Evolutionary conservation across 2,888 invertebrate species (phyloP).

Genomic region (Rutpela maculata): DNA sequence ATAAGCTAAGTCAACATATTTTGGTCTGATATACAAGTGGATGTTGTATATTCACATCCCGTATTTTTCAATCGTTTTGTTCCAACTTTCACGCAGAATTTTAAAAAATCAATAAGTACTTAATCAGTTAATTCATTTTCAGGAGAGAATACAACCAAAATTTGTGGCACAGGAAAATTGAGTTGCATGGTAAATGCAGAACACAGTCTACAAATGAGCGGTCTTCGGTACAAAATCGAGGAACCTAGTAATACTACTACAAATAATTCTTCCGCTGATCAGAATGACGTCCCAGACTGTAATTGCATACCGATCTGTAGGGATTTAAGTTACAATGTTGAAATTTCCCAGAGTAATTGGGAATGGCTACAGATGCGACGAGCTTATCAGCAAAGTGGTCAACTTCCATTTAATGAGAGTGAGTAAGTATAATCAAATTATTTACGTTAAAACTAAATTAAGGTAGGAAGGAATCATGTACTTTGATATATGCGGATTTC

Average conservation of each 20-base stretch:
- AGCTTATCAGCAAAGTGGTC: conserved; percentile 39
- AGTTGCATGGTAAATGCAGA: conserved; percentile 75
- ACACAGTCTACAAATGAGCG: conserved; percentile 69
- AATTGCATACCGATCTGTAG: conserved; percentile 79
- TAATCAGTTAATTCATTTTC: conserved; percentile 32
- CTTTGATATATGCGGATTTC: too few relatives aligned
- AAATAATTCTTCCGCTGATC: conserved; percentile 9
- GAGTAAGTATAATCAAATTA: conserved; percentile 44
- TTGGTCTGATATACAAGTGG: too few relatives aligned
- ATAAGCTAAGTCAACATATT: too few relatives aligned
- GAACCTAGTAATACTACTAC: conserved; percentile 25
- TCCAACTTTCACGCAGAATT: too few relatives aligned
- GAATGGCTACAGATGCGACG: conserved; percentile 73
- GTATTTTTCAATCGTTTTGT: too few relatives aligned
- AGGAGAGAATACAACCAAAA: conserved; percentile 75
- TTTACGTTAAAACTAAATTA: too few relatives aligned
- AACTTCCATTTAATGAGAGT: conserved; percentile 33
- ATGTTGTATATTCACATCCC: too few relatives aligned
- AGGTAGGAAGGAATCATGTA: too few relatives aligned
- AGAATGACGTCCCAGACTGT: conserved; percentile 69
- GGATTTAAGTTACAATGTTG: conserved; percentile 81
- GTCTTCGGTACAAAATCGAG: conserved; percentile 48
- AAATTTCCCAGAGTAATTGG: conserved; percentile 81
- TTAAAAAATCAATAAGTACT: too few relatives aligned
- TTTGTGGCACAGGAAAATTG: conserved; percentile 77